Percentiles rank a stretch among this genome's conserved stretches.
phyloP scores from a whole-genome alignment of 35 echinoderm and acorn worm species.

The Lytechinus pictus region DNA sequence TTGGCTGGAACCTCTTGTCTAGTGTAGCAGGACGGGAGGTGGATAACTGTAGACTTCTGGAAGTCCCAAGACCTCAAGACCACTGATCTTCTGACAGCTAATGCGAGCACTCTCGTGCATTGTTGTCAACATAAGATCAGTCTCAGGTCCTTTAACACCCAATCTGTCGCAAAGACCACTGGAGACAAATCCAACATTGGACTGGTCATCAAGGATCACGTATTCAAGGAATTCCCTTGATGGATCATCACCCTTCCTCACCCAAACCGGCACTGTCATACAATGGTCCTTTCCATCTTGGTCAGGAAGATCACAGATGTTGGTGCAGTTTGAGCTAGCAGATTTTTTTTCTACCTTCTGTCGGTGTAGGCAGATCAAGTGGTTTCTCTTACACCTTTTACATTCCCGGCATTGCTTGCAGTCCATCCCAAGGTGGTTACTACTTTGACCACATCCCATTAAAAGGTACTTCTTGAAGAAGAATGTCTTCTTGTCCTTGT shows the following conservation, averaged over 20 bases:
- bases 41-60: no score
- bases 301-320: not conserved
- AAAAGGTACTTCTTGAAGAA: slow-evolving; percentile 30
- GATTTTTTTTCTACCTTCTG: not conserved
- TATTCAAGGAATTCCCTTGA: not conserved
- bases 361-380: not conserved
- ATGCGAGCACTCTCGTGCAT: slow-evolving; percentile 23
- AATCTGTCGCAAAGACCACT: not conserved
- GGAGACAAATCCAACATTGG: slow-evolving; percentile 1
- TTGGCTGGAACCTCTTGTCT: no score
- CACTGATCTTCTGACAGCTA: no score
- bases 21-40: no score
- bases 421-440: not conserved
- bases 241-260: not conserved
- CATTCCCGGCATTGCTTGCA: not conserved
- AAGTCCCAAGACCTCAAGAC: no score
- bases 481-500: not conserved
- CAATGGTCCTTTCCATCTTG: not conserved
- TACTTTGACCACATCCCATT: slow-evolving; percentile 2
- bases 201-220: slow-evolving; percentile 14
- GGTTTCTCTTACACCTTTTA: not conserved
- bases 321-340: not conserved
- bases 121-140: not conserved
- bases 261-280: slow-evolving; percentile 57
- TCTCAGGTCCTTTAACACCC: not conserved